Evolutionary conservation across 2,888 invertebrate genomes (phyloP).

Genomic region (Pandemis cinnamomeana): DNA sequence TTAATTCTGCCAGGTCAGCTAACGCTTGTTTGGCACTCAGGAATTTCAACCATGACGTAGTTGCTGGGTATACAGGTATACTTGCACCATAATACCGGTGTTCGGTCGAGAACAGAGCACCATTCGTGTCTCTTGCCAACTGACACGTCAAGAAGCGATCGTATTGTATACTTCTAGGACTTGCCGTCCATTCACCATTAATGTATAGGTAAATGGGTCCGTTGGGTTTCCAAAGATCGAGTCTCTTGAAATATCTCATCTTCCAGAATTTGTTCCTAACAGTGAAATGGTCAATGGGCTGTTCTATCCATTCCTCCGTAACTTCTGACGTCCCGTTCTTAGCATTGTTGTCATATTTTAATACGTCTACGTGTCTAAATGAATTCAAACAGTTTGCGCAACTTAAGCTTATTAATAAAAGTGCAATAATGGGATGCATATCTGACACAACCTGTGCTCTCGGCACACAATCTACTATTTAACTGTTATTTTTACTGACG

Average conservation of each 20-base stretch:
- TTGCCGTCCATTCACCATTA: constrained; percentile 66
- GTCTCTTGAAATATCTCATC: constrained; percentile 72
- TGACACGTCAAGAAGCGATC: constrained; percentile 66
- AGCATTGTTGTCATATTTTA: not conserved
- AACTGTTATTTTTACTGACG: not conserved
- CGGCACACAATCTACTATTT: not conserved
- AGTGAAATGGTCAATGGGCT: constrained; percentile 72
- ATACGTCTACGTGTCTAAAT: constrained; percentile 43
- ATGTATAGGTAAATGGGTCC: constrained; percentile 72
- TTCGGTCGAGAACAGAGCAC: constrained; percentile 70
- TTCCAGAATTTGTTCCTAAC: constrained; percentile 62
- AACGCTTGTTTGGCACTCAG: constrained; percentile 71
- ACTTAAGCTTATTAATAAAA: constrained; percentile 46
- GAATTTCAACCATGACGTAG: constrained; percentile 62
- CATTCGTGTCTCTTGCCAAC: constrained; percentile 72
- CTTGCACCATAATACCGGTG: constrained; percentile 77
- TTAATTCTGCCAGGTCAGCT: constrained; percentile 65
- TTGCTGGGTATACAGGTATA: constrained; percentile 63
- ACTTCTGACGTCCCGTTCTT: constrained; percentile 46
- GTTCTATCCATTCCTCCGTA: constrained; percentile 62
- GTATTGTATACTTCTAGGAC: constrained; percentile 56
- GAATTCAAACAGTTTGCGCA: constrained; percentile 52
- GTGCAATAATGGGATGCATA: not conserved
- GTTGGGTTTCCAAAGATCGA: constrained; percentile 60
- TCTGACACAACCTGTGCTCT: not conserved